Evolutionary conservation across 1,140 invertebrate species (phyloP).

Genomic region (Tenebrio molitor): DNA sequence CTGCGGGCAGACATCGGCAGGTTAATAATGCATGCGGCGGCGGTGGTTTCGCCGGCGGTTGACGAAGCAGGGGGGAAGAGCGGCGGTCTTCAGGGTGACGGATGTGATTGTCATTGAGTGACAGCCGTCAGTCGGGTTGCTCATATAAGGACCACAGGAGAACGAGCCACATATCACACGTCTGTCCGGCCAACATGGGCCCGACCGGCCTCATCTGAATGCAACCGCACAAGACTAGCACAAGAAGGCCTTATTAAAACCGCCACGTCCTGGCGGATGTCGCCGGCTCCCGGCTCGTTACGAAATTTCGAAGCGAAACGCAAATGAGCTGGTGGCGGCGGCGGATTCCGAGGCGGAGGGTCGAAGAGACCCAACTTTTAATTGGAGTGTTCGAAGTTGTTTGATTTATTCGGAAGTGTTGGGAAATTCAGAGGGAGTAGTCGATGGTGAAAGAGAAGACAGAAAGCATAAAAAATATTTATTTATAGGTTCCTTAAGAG

Average conservation of each 20-base stretch:
- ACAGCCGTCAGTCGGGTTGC: slow-evolving; percentile 49
- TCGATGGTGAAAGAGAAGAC: too few relatives aligned
- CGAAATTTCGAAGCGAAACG: too few relatives aligned
- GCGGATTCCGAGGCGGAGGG: too few relatives aligned
- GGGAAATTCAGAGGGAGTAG: too few relatives aligned
- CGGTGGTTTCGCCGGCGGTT: slow-evolving; percentile 16
- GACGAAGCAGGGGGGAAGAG: slow-evolving; percentile 10
- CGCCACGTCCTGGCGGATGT: slow-evolving; percentile 24
- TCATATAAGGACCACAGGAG: slow-evolving; percentile 51
- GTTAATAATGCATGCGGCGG: slow-evolving; percentile 47
- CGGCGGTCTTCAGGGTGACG: slow-evolving; percentile 43
- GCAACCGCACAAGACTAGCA: slow-evolving; percentile 1
- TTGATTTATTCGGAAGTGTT: too few relatives aligned
- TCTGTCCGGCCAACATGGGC: slow-evolving; percentile 41
- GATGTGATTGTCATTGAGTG: slow-evolving; percentile 50
- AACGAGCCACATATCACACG: slow-evolving; percentile 47
- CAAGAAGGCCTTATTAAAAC: slow-evolving; percentile 41
- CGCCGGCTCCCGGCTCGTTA: neutral
- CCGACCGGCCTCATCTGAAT: slow-evolving; percentile 34
- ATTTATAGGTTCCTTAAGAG: too few relatives aligned
- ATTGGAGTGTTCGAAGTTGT: too few relatives aligned
- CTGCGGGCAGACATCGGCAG: slow-evolving; percentile 45
- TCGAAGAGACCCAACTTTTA: too few relatives aligned
- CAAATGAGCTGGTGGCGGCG: too few relatives aligned
- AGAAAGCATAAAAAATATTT: too few relatives aligned